Conservation (phyloP, 2,888 invertebrate genomes). For the Nasonovia ribisnigri region DNA sequence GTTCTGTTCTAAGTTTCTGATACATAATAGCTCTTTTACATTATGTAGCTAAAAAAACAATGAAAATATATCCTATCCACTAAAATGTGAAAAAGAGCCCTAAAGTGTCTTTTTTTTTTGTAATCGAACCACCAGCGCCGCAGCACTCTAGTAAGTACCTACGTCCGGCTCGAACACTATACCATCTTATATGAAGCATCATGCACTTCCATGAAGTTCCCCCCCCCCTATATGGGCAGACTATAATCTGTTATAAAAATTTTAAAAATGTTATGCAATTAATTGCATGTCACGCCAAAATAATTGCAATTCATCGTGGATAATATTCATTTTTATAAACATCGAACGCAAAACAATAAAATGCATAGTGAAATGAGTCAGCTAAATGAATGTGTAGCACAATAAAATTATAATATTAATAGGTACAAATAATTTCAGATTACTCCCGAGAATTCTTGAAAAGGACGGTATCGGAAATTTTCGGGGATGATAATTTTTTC, state of each 20-base stretch:
- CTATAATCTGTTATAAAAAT: too few relatives aligned
- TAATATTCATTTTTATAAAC: background rate
- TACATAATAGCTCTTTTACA: background rate
- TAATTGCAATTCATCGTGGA: too few relatives aligned
- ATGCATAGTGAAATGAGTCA: background rate
- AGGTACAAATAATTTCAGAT: background rate
- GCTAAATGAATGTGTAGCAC: background rate
- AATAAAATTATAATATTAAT: background rate
- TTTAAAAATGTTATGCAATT: too few relatives aligned
- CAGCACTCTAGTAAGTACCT: background rate
- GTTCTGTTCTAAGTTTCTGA: background rate
- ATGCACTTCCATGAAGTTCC: too few relatives aligned
- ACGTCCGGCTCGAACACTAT: constrained; percentile 2
- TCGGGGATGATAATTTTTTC: too few relatives aligned
- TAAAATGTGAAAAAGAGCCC: background rate
- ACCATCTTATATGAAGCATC: background rate
- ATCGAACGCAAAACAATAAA: background rate
- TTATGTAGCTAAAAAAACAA: background rate
- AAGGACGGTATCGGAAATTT: too few relatives aligned
- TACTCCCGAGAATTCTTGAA: too few relatives aligned
- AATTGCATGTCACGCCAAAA: too few relatives aligned
- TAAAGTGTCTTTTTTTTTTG: background rate
- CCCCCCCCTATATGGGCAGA: too few relatives aligned
- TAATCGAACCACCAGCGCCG: background rate
- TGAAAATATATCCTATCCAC: background rate